Percentiles rank a stretch among this genome's conserved stretches.
Evolutionary conservation across 2,113 vertebrate genomes (phyloP).

Genomic region (Verasper variegatus): DNA sequence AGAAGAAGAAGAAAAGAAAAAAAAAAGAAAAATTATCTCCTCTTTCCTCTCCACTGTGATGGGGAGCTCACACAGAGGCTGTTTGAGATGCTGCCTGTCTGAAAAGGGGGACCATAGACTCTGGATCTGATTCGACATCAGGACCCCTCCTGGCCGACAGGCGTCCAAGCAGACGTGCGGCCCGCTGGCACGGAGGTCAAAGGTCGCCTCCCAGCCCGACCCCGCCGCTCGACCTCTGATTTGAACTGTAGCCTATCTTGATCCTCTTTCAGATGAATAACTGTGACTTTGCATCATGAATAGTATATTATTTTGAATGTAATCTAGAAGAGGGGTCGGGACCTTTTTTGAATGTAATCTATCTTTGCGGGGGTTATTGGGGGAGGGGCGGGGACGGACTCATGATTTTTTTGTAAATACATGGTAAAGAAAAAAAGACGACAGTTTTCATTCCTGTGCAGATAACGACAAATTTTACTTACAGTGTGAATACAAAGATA

Average conservation of each 20-base stretch:
- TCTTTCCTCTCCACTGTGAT: conserved; percentile 68
- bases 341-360: conserved; percentile 82
- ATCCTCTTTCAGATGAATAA: conserved; percentile 82
- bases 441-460: conserved; percentile 75
- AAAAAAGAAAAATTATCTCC: conserved; percentile 34
- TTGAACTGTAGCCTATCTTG: conserved; percentile 72
- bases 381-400: not conserved
- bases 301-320: conserved; percentile 85
- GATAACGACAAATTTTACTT: conserved; percentile 72
- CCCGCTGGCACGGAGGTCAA: conserved; percentile 46
- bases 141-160: conserved; percentile 47
- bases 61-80: conserved; percentile 58
- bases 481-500: conserved; percentile 66
- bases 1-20: not conserved
- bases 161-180: conserved; percentile 47
- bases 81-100: conserved; percentile 50
- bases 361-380: conserved; percentile 30
- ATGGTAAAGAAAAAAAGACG: conserved; percentile 65
- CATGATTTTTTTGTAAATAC: conserved; percentile 74
- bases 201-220: conserved; percentile 44
- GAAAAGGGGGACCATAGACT: conserved; percentile 57
- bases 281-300: conserved; percentile 91
- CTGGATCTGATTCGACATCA: conserved; percentile 51
- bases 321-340: conserved; percentile 66
- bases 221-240: conserved; percentile 64